Evolutionary conservation across 2,113 vertebrate species (phyloP), one percentile per base, ranked within the genome.

Genomic region (Scytalopus superciliaris): DNA sequence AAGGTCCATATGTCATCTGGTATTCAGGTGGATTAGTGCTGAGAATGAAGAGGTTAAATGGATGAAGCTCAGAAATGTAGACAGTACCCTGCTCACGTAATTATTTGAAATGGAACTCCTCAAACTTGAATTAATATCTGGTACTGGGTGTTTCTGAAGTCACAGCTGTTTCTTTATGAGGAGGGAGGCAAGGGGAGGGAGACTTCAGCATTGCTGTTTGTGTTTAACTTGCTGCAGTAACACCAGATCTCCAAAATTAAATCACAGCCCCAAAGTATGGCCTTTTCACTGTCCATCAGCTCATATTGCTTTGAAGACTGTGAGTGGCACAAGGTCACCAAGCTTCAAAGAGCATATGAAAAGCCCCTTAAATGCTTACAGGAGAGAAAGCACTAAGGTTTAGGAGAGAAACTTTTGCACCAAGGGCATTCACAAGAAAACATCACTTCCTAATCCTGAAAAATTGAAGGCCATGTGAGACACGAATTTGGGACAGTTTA

Each of bases 1-100:
- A 87, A 88, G 57, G 31, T 76, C 67, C 91, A 40, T 17, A 33
- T 79, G 44, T 91, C 87, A 24, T 80, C 75, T 90, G 75, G 59
- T 86, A 3, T 57, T 92, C 79, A 69, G 37, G 33, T 13, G 40
- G 31, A 79, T 76, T 85, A 90, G 27, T 74, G 50, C 79, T 77
- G 50, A 86, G 72, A 93, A 92, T 47, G 53, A 90, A 93, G 44
- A 91, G 76, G 72, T 85, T 53, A 77, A 92, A 88, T 53, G 23
- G 50, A 10, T 86, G 53, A 87, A 90, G 33, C 49, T 82, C 35
- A 83, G 63, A 93, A 80, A 90, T 33, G 30, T 47, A 87, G 69
- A 87, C 37, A 40, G 25, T 62, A 42, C 45, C 35, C 62, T 76
- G 49, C 55, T 92, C 25, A 40, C 69, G 67, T 72, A 80, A 59